phyloP scores from a whole-genome alignment of 2,113 vertebrate genomes.

The Thymallus thymallus region DNA sequence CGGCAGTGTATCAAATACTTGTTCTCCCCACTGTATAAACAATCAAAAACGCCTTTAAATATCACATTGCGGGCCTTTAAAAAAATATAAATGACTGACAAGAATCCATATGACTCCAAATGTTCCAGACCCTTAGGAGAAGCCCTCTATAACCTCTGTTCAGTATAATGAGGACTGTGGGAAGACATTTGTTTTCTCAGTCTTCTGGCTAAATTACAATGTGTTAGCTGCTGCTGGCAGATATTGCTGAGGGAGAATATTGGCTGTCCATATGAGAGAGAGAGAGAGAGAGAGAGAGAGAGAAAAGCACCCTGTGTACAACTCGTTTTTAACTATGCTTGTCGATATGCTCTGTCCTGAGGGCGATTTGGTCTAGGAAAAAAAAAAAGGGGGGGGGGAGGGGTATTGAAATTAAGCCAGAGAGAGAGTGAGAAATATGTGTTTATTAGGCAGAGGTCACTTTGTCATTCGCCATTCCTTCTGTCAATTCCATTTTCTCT shows the following conservation, averaged over 20 bases:
- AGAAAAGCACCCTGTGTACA: neutral
- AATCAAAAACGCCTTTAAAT: too few species aligned
- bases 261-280: too few species aligned
- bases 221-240: neutral
- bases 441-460: neutral
- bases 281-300: too few species aligned
- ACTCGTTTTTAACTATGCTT: too few species aligned
- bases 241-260: neutral
- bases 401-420: neutral
- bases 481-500: neutral
- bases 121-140: too few species aligned
- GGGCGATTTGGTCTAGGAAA: too few species aligned
- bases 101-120: neutral
- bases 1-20: too few species aligned
- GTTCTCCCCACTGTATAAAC: too few species aligned
- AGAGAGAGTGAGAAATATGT: too few species aligned
- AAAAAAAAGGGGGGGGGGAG: too few species aligned
- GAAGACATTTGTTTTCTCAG: neutral
- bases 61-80: too few species aligned
- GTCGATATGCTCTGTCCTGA: too few species aligned
- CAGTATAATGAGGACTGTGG: neutral
- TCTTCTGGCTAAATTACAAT: neutral
- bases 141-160: neutral
- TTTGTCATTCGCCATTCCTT: neutral
- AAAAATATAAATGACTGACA: neutral